phyloP scores from a whole-genome alignment of 2,113 vertebrate genomes.

The Caranx melampygus region DNA sequence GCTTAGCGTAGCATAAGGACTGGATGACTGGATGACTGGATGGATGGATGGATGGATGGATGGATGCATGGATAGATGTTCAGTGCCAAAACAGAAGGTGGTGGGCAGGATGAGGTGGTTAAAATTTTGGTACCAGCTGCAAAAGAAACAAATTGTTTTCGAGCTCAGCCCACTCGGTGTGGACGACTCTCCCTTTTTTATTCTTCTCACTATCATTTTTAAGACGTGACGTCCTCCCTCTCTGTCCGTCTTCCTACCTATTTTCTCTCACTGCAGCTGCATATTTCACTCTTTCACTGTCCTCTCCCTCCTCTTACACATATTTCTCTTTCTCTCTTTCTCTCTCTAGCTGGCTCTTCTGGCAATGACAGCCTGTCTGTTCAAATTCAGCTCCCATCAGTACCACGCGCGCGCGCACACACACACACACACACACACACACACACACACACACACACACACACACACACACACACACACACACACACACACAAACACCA shows the following conservation, averaged over 20 bases:
- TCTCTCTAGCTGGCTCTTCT: constrained; percentile 23
- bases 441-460: not conserved
- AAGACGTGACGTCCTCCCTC: not conserved
- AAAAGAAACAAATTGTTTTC: not conserved
- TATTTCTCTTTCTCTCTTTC: constrained; percentile 38
- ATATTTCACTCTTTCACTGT: constrained; percentile 6
- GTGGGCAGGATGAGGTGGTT: not conserved
- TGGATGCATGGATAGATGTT: not conserved
- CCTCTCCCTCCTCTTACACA: constrained; percentile 13
- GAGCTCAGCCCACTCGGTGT: not conserved
- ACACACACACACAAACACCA: constrained; percentile 35
- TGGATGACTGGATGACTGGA: not conserved
- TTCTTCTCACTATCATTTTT: not conserved
- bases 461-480: constrained; percentile 30
- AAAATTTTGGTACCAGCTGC: not conserved
- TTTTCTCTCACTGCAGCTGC: not conserved
- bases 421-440: constrained; percentile 27
- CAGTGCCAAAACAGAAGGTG: not conserved
- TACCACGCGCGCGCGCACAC: constrained; percentile 31
- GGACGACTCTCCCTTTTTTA: not conserved
- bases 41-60: not conserved
- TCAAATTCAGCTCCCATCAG: constrained; percentile 64
- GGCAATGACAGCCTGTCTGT: constrained; percentile 54
- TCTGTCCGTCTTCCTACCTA: not conserved
- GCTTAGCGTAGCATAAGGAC: not conserved